Evolutionary conservation across 2,113 vertebrate species (phyloP), one percentile per base, ranked within the genome.

Genomic region (Ceyx melanurus): DNA sequence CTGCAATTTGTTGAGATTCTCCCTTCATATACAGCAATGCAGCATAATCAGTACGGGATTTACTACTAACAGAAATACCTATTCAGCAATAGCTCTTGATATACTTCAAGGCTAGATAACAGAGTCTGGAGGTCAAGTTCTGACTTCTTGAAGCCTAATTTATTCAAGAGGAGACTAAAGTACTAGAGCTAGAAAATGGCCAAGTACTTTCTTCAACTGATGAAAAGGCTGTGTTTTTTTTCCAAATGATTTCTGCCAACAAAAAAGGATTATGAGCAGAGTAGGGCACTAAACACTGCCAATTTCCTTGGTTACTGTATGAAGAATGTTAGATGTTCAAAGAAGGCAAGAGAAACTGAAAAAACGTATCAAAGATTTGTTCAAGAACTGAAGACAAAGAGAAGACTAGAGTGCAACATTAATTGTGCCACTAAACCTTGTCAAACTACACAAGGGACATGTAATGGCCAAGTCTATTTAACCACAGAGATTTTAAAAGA

Each of bases 231-330:
- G 70, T 0, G 12, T 9, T 91, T 92, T 91, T 91, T 75, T 83
- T 75, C 73, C 77, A 93, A 96, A 86, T 71, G 77, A 95, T 84
- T 88, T 90, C 86, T 96, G 89, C 95, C 91, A 92, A 83, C 90
- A 95, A 79, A 94, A 95, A 89, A 95, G 80, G 92, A 92, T 94
- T 96, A 95, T 90, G 80, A 96, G 83, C 82, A 82, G 85, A 95
- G 78, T 29, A 95, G 61, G 87, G 70, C 84, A 90, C 91, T 96
- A 94, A 93, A 90, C 68, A 95, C 65, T 94, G 95, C 92, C 95
- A 97, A 96, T 97, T 97, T 91, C 95, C 95, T 97, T 95, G 95
- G 95, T 97, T 95, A 96, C 94, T 94, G 87, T 95, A 92, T 50
- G 84, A 97, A 95, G 82, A 67, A 84, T 73, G 86, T 95, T 96